Conservation (phyloP, 2,113 vertebrate species). For the Phylloscopus whistleri region DNA sequence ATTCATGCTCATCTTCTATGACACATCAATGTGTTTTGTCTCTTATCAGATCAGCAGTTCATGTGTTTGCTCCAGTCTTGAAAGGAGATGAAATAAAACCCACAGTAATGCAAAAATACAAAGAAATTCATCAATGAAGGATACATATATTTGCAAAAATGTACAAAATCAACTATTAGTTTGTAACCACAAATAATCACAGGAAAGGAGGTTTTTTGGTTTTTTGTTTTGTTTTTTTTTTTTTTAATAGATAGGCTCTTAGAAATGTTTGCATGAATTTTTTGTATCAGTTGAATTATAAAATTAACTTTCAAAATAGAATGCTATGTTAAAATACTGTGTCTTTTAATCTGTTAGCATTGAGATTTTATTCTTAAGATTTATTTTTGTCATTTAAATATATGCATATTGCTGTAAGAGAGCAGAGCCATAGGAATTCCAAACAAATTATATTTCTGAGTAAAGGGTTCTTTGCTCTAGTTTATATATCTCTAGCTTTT, state of each 20-base stretch:
- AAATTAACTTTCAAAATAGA: background rate
- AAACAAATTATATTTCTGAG: conserved; percentile 59
- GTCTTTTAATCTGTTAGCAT: background rate
- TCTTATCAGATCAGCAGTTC: background rate
- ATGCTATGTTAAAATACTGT: background rate
- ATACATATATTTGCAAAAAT: background rate
- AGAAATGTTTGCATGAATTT: background rate
- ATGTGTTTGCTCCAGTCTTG: background rate
- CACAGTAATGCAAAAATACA: background rate
- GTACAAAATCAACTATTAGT: background rate
- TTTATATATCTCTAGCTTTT: conserved; percentile 53
- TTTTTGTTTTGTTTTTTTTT: too few relatives aligned
- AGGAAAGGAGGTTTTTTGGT: background rate
- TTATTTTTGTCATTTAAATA: conserved; percentile 21
- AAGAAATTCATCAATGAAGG: background rate
- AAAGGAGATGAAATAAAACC: background rate
- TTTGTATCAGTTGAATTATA: background rate
- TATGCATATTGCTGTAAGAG: background rate
- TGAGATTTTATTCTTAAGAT: background rate
- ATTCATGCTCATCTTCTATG: background rate
- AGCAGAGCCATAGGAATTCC: background rate
- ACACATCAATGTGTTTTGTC: background rate
- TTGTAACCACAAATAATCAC: background rate
- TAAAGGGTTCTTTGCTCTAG: conserved; percentile 8
- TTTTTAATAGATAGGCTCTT: background rate